These are phyloP conservation scores for Acrobasis repandana DNA, from an alignment of 2,888 invertebrate genomes.

Conservation along the genomic window DNA sequence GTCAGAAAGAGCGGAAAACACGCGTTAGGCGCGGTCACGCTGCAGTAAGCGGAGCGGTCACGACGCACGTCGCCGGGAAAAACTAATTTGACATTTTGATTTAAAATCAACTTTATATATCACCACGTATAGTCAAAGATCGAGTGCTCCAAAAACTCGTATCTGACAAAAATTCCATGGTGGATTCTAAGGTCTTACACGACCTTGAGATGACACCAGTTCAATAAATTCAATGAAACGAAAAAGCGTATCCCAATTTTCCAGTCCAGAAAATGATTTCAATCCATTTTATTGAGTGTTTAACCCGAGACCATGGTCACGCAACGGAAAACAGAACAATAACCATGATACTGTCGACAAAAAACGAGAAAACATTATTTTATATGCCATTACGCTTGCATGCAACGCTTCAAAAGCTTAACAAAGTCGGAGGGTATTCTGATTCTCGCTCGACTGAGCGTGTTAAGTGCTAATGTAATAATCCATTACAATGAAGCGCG, in stretches of 20 bases:
- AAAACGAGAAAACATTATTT: slow-evolving; percentile 56
- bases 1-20: slow-evolving; percentile 82
- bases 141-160: not conserved
- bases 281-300: slow-evolving; percentile 53
- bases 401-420: slow-evolving; percentile 58
- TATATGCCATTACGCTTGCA: slow-evolving; percentile 64
- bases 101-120: slow-evolving; percentile 41
- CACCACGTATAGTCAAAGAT: slow-evolving; percentile 9
- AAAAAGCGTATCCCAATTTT: slow-evolving; percentile 34
- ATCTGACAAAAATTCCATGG: not conserved
- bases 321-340: slow-evolving; percentile 45
- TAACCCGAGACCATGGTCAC: slow-evolving; percentile 49
- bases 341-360: slow-evolving; percentile 46
- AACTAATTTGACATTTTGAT: slow-evolving; percentile 27
- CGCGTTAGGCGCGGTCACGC: slow-evolving; percentile 79
- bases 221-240: slow-evolving; percentile 40
- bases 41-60: slow-evolving; percentile 59
- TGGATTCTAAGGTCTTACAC: slow-evolving; percentile 23
- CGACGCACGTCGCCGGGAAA: slow-evolving; percentile 45
- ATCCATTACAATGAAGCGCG: slow-evolving; percentile 80
- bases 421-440: slow-evolving; percentile 66
- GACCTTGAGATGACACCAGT: slow-evolving; percentile 41
- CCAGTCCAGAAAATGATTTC: slow-evolving; percentile 42
- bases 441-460: slow-evolving; percentile 75
- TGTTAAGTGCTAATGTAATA: slow-evolving; percentile 83